These are phyloP conservation scores for Mormoops blainvillei DNA, from an alignment of 2,113 vertebrate genomes.

Conservation along the genomic window DNA sequence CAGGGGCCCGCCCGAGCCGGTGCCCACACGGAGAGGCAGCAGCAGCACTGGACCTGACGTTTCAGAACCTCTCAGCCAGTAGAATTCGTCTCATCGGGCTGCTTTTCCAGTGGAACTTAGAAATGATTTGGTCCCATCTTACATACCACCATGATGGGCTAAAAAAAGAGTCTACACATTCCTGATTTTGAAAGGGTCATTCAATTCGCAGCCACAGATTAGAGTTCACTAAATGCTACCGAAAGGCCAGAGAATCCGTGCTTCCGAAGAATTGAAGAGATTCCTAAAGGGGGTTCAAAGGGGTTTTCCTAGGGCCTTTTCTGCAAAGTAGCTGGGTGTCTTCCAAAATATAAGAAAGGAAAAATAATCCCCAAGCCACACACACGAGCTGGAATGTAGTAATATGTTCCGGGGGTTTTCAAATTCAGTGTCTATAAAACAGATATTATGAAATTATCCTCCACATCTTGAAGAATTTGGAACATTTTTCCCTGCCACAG, in stretches of 20 bases:
- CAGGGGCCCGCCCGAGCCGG: rapidly evolving
- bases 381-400: not conserved
- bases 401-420: not conserved
- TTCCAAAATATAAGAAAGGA: not conserved
- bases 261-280: not conserved
- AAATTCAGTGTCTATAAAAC: not conserved
- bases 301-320: not conserved
- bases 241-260: rapidly evolving
- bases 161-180: not conserved
- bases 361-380: not conserved
- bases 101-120: not conserved
- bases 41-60: rapidly evolving
- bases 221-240: not conserved
- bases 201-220: rapidly evolving
- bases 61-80: not conserved
- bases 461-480: not conserved
- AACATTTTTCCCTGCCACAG: not conserved
- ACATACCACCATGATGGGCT: not conserved
- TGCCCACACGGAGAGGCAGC: rapidly evolving
- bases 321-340: not conserved
- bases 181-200: not conserved
- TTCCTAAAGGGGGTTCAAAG: not conserved
- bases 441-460: not conserved
- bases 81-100: not conserved
- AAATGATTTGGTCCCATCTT: not conserved